Evolutionary conservation across 2,797 vertebrate species (phyloP).

Genomic region (Pantherophis vulpinus): DNA sequence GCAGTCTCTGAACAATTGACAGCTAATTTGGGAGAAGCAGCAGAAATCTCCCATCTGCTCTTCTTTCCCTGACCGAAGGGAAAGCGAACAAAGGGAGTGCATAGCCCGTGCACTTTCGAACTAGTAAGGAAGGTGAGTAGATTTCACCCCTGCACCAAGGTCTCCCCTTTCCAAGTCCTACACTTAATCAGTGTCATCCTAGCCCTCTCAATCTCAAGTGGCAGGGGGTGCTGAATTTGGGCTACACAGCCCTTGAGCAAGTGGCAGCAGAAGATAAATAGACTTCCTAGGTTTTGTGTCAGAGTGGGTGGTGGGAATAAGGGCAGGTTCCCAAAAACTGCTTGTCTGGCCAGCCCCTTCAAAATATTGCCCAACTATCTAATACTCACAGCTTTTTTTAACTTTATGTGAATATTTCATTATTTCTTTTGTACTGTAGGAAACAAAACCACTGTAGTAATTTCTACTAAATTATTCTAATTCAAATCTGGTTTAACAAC

Average conservation of each 20-base stretch:
- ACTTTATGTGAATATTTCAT: slow-evolving; percentile 41
- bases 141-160: background rate
- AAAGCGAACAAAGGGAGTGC: too few species aligned
- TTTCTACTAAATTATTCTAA: slow-evolving; percentile 53
- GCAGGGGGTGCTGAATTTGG: background rate
- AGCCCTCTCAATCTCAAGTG: background rate
- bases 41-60: background rate
- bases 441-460: too few species aligned
- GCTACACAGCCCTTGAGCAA: background rate
- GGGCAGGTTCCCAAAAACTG: background rate
- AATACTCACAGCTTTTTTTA: background rate
- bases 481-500: slow-evolving; percentile 49
- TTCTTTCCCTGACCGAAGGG: background rate
- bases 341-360: background rate
- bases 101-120: too few species aligned
- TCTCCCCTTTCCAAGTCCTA: background rate
- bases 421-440: slow-evolving; percentile 11
- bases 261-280: background rate
- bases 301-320: background rate
- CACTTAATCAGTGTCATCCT: background rate
- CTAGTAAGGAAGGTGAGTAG: too few species aligned
- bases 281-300: background rate
- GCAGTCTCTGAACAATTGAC: background rate
- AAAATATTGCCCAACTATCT: background rate
- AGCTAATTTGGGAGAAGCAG: background rate